These are phyloP conservation scores for Furnarius figulus DNA, from an alignment of 2,113 vertebrate genomes.

Conservation along the genomic window DNA sequence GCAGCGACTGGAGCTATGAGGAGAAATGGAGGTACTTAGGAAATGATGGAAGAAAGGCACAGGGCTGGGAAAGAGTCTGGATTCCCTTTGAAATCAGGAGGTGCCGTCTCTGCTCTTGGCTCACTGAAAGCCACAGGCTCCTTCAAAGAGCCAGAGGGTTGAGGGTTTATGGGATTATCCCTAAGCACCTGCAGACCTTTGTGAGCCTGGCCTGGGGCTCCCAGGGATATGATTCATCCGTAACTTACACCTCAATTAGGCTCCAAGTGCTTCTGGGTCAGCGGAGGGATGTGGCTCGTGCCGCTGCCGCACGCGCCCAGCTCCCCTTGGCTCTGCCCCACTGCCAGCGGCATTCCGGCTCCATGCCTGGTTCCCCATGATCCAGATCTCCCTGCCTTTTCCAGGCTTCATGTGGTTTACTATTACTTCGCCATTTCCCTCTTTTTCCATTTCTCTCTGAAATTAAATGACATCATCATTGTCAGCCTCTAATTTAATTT, in stretches of 20 bases:
- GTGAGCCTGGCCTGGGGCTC: accelerated
- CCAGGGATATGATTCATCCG: background rate
- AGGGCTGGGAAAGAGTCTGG: background rate
- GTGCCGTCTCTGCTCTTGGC: background rate
- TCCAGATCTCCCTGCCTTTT: background rate
- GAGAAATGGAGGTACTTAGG: background rate
- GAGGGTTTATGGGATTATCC: conserved; percentile 29
- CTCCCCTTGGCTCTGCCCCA: background rate
- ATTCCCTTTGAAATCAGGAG: background rate
- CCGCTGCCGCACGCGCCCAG: accelerated
- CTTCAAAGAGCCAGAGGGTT: background rate
- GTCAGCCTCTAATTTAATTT: background rate
- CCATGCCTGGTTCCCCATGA: background rate
- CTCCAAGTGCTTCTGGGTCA: background rate
- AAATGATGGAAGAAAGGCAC: background rate
- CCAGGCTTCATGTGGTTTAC: background rate
- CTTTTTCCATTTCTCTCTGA: accelerated
- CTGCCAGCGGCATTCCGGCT: background rate
- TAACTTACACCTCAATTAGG: background rate
- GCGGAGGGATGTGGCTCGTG: background rate
- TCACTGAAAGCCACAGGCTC: background rate
- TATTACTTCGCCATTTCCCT: background rate
- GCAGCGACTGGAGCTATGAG: background rate
- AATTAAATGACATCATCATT: background rate
- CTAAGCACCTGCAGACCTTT: conserved; percentile 58